Percentiles rank a stretch among this genome's conserved stretches.
phyloP scores from a whole-genome alignment of 2,797 vertebrate species.

The Astyanax mexicanus region DNA sequence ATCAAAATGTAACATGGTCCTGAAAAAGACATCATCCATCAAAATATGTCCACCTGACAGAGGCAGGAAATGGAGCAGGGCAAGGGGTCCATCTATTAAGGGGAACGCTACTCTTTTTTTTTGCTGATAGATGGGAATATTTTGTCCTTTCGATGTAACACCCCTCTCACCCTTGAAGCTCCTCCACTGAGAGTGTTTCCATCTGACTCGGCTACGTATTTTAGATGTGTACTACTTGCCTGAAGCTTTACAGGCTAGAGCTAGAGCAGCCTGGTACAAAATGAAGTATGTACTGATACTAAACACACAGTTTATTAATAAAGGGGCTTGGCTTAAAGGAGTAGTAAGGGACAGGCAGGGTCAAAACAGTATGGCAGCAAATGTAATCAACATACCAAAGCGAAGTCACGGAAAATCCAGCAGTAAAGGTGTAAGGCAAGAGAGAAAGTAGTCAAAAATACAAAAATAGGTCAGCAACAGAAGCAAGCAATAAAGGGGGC shows the following conservation, averaged over 20 bases:
- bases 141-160: constrained; percentile 44
- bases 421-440: no score
- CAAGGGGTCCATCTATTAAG: constrained; percentile 49
- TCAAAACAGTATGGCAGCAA: no score
- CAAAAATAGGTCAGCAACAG: no score
- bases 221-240: constrained; percentile 20
- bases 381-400: no score
- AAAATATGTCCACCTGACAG: constrained; percentile 53
- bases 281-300: no score
- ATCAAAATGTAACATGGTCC: constrained; percentile 51
- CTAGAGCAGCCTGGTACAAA: no score
- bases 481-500: no score
- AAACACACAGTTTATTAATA: no score
- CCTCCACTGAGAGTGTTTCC: constrained; percentile 12
- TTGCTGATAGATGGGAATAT: constrained; percentile 53
- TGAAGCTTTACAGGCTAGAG: constrained; percentile 22
- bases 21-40: constrained; percentile 60
- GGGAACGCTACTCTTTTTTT: constrained; percentile 16
- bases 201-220: constrained; percentile 38
- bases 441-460: no score
- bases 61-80: constrained; percentile 54
- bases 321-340: no score
- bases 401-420: no score
- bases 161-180: constrained; percentile 35
- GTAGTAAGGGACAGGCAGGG: no score